Evolutionary conservation across 2,888 invertebrate genomes (phyloP).

Genomic region (Rambutsinella grinnellia): DNA sequence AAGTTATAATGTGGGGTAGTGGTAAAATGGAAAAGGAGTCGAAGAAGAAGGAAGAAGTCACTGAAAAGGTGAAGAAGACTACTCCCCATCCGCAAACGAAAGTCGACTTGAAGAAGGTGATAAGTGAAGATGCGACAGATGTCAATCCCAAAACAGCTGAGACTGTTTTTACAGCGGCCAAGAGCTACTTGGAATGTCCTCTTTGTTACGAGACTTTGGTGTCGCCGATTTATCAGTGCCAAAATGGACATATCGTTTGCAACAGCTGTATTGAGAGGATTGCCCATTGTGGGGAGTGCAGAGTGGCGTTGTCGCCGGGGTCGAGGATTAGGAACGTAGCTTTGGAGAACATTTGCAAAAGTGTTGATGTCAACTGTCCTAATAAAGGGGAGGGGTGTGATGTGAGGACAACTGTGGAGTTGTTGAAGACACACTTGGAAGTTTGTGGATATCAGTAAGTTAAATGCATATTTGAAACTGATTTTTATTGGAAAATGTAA

Average conservation of each 20-base stretch:
- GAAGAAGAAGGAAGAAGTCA: no score
- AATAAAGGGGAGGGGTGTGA: conserved; percentile 23
- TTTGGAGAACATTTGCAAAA: conserved; percentile 31
- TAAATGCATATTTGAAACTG: neutral
- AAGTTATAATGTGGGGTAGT: no score
- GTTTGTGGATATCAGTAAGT: conserved; percentile 32
- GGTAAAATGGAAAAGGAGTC: no score
- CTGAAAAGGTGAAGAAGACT: no score
- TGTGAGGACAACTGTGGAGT: conserved; percentile 17
- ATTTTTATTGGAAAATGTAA: no score
- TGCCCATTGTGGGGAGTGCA: conserved; percentile 18
- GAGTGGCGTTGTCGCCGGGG: conserved; percentile 9
- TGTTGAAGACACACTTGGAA: conserved; percentile 22
- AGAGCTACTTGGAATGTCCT: conserved; percentile 29
- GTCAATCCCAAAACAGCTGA: conserved; percentile 18
- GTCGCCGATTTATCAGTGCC: conserved; percentile 33
- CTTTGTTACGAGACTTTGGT: conserved; percentile 21
- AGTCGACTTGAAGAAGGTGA: conserved; percentile 7
- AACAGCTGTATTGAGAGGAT: conserved; percentile 22
- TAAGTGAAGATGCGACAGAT: neutral
- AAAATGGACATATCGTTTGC: conserved; percentile 36
- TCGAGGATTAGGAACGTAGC: conserved; percentile 24
- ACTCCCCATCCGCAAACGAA: no score
- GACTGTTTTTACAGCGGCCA: conserved; percentile 9
- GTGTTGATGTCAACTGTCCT: conserved; percentile 28